Evolutionary conservation across 2,797 vertebrate species (phyloP).

Genomic region (Tarsius wallacei): DNA sequence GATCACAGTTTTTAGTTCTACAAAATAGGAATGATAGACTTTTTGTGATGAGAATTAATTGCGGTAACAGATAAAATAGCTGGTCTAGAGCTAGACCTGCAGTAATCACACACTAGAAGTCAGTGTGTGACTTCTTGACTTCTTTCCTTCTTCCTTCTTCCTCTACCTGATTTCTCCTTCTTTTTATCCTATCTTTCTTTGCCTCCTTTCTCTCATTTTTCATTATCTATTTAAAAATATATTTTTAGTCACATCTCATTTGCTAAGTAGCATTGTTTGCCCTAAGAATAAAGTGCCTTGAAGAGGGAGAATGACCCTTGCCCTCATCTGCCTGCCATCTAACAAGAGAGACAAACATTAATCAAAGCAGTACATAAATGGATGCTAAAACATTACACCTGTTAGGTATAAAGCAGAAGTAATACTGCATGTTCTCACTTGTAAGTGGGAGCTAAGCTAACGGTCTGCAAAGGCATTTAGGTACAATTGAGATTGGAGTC

Average conservation of each 20-base stretch:
- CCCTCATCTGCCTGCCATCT: neutral
- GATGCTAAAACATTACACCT: neutral
- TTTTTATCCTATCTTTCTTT: neutral
- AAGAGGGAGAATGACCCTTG: neutral
- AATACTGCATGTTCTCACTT: too few species aligned
- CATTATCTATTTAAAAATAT: constrained; percentile 24
- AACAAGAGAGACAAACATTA: constrained; percentile 51
- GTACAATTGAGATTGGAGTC: too few species aligned
- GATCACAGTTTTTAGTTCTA: neutral
- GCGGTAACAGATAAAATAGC: neutral
- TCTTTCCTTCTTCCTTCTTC: neutral
- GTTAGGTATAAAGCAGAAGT: neutral
- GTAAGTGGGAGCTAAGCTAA: too few species aligned
- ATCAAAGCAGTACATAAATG: neutral
- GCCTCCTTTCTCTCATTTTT: neutral
- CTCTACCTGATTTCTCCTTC: neutral
- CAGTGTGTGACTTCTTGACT: neutral
- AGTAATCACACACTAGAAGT: neutral
- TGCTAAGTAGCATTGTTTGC: neutral
- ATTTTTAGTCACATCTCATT: neutral
- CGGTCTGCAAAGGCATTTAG: too few species aligned
- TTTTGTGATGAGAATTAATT: neutral
- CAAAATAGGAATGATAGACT: neutral
- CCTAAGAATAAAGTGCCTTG: neutral
- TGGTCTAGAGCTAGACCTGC: neutral